These are phyloP conservation scores for Scaptomyza polygonia DNA, from an alignment of 2,888 invertebrate genomes.

Conservation along the genomic window DNA sequence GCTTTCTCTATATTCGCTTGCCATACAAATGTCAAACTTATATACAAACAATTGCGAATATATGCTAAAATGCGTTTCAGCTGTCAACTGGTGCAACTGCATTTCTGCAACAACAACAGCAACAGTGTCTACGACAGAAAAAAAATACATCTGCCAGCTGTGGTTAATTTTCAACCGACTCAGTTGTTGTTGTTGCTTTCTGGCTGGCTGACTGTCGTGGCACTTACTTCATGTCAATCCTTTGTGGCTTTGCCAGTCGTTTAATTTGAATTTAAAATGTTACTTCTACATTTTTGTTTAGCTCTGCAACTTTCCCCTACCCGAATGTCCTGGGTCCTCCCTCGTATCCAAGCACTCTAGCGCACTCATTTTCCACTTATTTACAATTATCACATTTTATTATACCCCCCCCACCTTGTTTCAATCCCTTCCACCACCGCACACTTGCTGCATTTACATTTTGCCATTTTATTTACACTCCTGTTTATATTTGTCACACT, in stretches of 20 bases:
- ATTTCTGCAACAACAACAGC: slow-evolving; percentile 29
- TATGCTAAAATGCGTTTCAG: slow-evolving; percentile 52
- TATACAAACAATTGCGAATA: slow-evolving; percentile 63
- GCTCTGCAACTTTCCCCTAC: slow-evolving; percentile 7
- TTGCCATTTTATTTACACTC: slow-evolving; percentile 76
- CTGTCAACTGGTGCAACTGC: slow-evolving; percentile 45
- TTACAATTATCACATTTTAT: slow-evolving; percentile 81
- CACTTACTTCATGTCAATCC: slow-evolving; percentile 80
- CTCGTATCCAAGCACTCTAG: background rate
- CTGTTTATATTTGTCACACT: slow-evolving; percentile 80
- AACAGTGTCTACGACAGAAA: slow-evolving; percentile 42
- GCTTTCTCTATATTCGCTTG: slow-evolving; percentile 22
- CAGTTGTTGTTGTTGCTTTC: slow-evolving; percentile 18
- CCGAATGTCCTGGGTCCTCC: background rate
- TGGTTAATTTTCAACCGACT: slow-evolving; percentile 56
- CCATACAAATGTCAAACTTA: slow-evolving; percentile 67
- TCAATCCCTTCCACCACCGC: too few relatives aligned
- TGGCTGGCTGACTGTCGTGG: slow-evolving; percentile 33
- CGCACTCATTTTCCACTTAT: slow-evolving; percentile 76
- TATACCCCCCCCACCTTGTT: too few relatives aligned
- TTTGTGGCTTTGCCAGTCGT: slow-evolving; percentile 79
- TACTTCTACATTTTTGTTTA: slow-evolving; percentile 55
- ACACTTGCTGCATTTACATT: slow-evolving; percentile 53
- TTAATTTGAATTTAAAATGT: slow-evolving; percentile 81
- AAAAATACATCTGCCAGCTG: slow-evolving; percentile 54